Evolutionary conservation across 2,888 invertebrate genomes (phyloP), one percentile per base, ranked within the genome.

Genomic region (Eupithecia subumbrata): DNA sequence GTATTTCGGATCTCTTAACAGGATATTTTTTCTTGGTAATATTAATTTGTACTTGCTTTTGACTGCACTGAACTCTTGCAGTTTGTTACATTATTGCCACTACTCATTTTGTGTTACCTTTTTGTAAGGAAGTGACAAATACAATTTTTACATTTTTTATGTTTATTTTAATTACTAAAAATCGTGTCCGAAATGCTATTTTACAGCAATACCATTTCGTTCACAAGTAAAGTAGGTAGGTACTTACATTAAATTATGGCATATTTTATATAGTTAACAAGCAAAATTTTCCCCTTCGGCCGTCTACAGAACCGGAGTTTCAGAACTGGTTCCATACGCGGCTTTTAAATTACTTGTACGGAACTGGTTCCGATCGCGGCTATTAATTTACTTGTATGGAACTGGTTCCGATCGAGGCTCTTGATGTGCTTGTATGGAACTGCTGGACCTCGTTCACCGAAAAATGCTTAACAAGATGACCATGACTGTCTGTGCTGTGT

Each of bases 101-200:
- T 16, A 48, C 72, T 78, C 78, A 76, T 74, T 77, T 69, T 78
- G 76, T 76, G 76, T 79, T 71, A 76, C 7, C 56, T 73, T 22
- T n/a, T 43, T 63, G 34, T 11, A 34, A 48, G 60, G 45, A 48
- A 67, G 43, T 68, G 25, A 68, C 1, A 43, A 68, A 68, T 68
- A 68, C 12, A 68, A 68, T 68, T 68, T 68, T 45, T 40, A 68
- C n/a, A 40, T 25, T 22, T 68, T 45, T 43, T 14, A 68, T 43
- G 22, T 68, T 12, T 73, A 1, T 52, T 43, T 72, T 63, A 8
- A 25, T 45, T 79, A 79, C 78, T 82, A 79, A 78, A 83, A 87
- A 88, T 95, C 94, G 94, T 94, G 94, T 88, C 89, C 91, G 90
- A 91, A 93, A 94, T 94, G 91, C 89, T 84, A 75, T 73, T 77